phyloP scores from a whole-genome alignment of 2,888 invertebrate species.

The Latheticus oryzae region DNA sequence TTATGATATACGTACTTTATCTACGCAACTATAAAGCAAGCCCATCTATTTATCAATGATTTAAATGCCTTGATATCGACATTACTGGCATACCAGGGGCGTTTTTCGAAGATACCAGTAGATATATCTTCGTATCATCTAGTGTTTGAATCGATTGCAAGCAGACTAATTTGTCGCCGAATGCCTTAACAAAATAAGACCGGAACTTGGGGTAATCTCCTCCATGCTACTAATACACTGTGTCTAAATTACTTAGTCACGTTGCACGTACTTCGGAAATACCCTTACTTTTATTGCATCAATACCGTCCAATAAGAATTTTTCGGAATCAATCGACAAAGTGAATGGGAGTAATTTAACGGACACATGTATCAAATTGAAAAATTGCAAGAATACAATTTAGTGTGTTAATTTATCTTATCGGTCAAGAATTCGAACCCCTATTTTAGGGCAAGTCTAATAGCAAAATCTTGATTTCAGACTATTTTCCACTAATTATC shows the following conservation, averaged over 20 bases:
- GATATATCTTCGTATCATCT: conserved; percentile 13
- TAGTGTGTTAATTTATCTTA: conserved; percentile 32
- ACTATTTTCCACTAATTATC: conserved; percentile 38
- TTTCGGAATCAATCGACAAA: conserved; percentile 23
- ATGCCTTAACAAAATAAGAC: conserved; percentile 53
- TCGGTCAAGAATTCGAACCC: conserved; percentile 27
- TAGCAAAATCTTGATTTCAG: conserved; percentile 27
- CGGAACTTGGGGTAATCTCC: conserved; percentile 51
- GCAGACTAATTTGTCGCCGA: conserved; percentile 59
- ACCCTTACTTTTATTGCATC: conserved; percentile 22
- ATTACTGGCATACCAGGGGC: conserved; percentile 18
- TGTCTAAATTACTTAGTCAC: conserved; percentile 35
- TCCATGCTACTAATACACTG: conserved; percentile 14
- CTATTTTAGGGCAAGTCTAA: conserved; percentile 27
- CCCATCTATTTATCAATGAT: conserved; percentile 38
- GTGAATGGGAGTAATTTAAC: conserved; percentile 21
- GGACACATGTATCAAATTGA: conserved; percentile 15
- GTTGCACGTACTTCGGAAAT: conserved; percentile 32
- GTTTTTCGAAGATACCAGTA: too few relatives aligned
- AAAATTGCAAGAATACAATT: conserved; percentile 19
- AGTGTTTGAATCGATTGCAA: conserved; percentile 39
- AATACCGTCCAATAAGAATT: conserved; percentile 10
- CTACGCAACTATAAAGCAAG: conserved; percentile 33
- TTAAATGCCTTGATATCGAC: conserved; percentile 35
- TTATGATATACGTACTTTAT: conserved; percentile 38